Conservation (phyloP, 2,888 invertebrate species). For the Papilio demoleus region DNA sequence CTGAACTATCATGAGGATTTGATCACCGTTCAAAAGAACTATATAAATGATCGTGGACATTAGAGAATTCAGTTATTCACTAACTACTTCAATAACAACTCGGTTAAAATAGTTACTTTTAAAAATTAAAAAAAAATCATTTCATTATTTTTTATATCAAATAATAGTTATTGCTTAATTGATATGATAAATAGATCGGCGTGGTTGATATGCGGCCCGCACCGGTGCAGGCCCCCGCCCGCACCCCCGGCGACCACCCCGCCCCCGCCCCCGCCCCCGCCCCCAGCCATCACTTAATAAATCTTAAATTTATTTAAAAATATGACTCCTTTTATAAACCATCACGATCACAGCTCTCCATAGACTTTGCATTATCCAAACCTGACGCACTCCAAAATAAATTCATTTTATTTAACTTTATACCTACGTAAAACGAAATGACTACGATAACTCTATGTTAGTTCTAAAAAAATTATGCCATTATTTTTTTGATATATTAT, state of each 20-base stretch:
- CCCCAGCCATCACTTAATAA: conserved; percentile 72
- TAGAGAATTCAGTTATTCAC: conserved; percentile 79
- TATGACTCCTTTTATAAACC: conserved; percentile 82
- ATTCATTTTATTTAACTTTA: conserved; percentile 77
- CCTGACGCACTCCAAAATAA: conserved; percentile 81
- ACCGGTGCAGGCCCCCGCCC: neutral
- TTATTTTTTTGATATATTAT: conserved; percentile 74
- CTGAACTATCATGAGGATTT: conserved; percentile 72
- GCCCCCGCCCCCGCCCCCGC: neutral
- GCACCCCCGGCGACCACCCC: neutral
- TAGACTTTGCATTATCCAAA: conserved; percentile 80
- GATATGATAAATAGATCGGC: conserved; percentile 77
- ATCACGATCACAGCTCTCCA: conserved; percentile 82
- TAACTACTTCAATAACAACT: conserved; percentile 81
- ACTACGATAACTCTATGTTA: conserved; percentile 81
- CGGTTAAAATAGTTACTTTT: conserved; percentile 79
- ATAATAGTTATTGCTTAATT: conserved; percentile 83
- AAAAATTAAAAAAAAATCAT: conserved; percentile 73
- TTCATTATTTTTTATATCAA: conserved; percentile 66
- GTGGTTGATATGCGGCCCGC: conserved; percentile 55
- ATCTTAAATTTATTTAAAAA: conserved; percentile 81
- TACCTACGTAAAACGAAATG: conserved; percentile 81
- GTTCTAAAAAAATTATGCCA: conserved; percentile 83
- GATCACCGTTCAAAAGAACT: conserved; percentile 79
- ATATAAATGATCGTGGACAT: conserved; percentile 79